Percentiles rank a stretch among this genome's conserved stretches.
Evolutionary conservation across 2,888 invertebrate genomes (phyloP).

Genomic region (Miltochrista miniata): DNA sequence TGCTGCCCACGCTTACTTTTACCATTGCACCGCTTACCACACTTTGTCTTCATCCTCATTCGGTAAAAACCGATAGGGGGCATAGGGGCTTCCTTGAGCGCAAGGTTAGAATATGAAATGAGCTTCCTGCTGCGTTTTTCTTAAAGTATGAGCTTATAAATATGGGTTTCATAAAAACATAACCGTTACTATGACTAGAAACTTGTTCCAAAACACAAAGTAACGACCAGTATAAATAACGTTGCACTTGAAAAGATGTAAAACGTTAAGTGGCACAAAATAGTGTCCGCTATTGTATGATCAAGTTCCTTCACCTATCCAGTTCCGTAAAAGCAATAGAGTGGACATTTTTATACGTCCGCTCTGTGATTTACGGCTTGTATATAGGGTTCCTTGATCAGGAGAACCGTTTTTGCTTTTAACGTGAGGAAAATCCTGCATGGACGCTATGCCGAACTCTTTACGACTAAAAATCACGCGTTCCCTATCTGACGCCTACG

Average conservation of each 20-base stretch:
- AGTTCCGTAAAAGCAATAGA: constrained; percentile 37
- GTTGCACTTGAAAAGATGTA: neutral
- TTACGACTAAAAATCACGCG: too few species aligned
- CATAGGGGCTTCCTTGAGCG: too few species aligned
- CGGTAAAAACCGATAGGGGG: too few species aligned
- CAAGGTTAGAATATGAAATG: too few species aligned
- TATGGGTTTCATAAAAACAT: too few species aligned
- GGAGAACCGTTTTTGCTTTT: neutral
- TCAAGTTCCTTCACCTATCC: constrained; percentile 44
- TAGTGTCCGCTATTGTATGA: constrained; percentile 22
- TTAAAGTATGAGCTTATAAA: too few species aligned
- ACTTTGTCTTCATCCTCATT: too few species aligned
- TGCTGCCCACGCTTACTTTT: too few species aligned
- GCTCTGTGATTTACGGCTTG: constrained; percentile 36
- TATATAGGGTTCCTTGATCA: constrained; percentile 21
- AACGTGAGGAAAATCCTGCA: neutral
- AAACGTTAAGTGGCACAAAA: constrained; percentile 6
- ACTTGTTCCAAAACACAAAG: neutral
- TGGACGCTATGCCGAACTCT: too few species aligned
- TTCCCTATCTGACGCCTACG: too few species aligned
- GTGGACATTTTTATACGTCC: constrained; percentile 43
- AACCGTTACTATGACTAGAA: neutral
- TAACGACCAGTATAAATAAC: neutral
- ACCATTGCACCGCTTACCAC: too few species aligned
- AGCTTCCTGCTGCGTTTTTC: too few species aligned